Conservation (phyloP, 35 echinoderm and acorn worm species). For the Lytechinus pictus region DNA sequence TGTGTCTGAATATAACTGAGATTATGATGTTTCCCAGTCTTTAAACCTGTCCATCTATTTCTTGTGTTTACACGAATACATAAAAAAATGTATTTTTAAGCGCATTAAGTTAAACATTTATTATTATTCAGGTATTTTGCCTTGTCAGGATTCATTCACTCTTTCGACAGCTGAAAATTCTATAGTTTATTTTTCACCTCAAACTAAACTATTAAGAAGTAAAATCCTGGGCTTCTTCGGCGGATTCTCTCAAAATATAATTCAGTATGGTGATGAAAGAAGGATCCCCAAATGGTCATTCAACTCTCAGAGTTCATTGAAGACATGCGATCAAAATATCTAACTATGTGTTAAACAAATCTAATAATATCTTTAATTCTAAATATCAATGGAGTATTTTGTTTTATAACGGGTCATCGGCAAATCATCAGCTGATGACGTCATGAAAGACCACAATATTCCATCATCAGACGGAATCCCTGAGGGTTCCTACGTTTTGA, state of each 20-base stretch:
- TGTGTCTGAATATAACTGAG: background rate
- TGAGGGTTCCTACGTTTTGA: background rate
- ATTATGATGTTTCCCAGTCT: background rate
- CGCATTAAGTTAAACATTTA: too few relatives aligned
- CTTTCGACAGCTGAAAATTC: too few relatives aligned
- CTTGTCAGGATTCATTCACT: too few relatives aligned
- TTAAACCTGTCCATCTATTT: too few relatives aligned
- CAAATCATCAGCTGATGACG: background rate
- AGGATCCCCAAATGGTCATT: background rate
- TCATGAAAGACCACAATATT: background rate
- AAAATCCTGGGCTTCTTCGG: too few relatives aligned
- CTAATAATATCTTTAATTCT: background rate
- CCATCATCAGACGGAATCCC: background rate
- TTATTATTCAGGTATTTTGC: too few relatives aligned
- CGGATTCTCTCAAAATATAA: background rate
- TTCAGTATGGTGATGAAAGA: background rate
- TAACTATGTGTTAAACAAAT: background rate
- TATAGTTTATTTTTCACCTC: too few relatives aligned
- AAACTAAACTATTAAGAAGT: too few relatives aligned
- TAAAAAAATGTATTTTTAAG: too few relatives aligned
- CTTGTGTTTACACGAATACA: too few relatives aligned
- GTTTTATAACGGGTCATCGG: background rate
- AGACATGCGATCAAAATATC: background rate
- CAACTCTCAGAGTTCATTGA: background rate
- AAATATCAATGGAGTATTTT: background rate